phyloP scores from a whole-genome alignment of 2,888 invertebrate genomes.

The Furcula furcula region DNA sequence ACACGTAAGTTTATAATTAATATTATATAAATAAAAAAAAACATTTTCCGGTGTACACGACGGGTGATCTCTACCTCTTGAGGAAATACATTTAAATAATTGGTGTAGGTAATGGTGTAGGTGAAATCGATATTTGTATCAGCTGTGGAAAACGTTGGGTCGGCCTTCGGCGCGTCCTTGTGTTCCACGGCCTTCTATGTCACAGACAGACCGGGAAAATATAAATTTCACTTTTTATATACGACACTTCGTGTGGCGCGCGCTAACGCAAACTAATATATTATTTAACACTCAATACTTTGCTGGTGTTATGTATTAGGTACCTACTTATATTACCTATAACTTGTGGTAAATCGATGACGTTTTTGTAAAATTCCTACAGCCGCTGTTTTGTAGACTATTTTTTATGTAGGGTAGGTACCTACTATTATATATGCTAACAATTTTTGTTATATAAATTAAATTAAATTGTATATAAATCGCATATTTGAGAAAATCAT shows the following conservation, averaged over 20 bases:
- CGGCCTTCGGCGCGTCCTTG: slow-evolving; percentile 17
- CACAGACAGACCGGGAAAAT: neutral
- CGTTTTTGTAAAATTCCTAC: slow-evolving; percentile 12
- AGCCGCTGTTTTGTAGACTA: too few species aligned
- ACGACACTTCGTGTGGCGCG: too few species aligned
- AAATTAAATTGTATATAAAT: too few species aligned
- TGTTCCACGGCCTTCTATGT: slow-evolving; percentile 1
- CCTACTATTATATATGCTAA: too few species aligned
- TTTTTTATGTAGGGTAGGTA: too few species aligned
- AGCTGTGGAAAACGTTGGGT: slow-evolving; percentile 14
- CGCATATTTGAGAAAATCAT: too few species aligned
- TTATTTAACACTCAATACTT: neutral
- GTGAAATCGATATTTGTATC: slow-evolving; percentile 19
- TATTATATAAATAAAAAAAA: too few species aligned
- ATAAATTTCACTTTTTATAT: neutral
- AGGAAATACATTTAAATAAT: neutral
- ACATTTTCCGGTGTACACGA: too few species aligned
- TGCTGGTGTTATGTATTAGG: neutral
- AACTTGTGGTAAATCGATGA: slow-evolving; percentile 17
- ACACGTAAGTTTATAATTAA: slow-evolving; percentile 52
- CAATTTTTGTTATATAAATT: too few species aligned
- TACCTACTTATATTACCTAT: neutral
- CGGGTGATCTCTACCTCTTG: too few species aligned
- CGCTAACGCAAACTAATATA: too few species aligned
- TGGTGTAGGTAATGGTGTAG: slow-evolving; percentile 2